Evolutionary conservation across 2,888 invertebrate genomes (phyloP).

Genomic region (Sminthurinus aureus): DNA sequence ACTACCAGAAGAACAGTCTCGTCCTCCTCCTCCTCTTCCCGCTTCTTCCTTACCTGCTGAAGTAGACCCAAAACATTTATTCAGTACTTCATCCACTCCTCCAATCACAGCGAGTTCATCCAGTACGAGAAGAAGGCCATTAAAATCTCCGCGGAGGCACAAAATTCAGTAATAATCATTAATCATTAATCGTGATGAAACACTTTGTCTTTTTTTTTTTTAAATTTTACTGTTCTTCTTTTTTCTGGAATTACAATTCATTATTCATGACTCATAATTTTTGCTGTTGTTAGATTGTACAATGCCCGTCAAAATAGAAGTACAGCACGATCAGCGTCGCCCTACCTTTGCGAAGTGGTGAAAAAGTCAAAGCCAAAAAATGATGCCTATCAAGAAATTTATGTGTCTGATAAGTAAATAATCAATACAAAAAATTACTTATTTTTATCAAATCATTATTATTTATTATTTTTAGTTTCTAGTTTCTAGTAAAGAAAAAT

Average conservation of each 20-base stretch:
- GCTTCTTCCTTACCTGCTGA: not conserved
- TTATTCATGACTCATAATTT: not conserved
- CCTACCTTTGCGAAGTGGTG: slow-evolving; percentile 14
- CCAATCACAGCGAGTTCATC: not conserved
- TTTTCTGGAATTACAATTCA: too few species aligned
- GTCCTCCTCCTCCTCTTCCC: not conserved
- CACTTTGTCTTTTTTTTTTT: not conserved
- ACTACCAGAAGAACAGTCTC: not conserved
- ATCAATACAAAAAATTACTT: not conserved
- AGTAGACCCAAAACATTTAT: not conserved
- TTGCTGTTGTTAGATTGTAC: not conserved
- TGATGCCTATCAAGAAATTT: slow-evolving; percentile 7
- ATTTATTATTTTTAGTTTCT: too few species aligned
- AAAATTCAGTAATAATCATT: not conserved
- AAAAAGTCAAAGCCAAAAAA: not conserved
- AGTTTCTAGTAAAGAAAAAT: too few species aligned
- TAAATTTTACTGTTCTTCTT: not conserved
- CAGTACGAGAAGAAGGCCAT: not conserved
- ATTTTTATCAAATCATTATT: too few species aligned
- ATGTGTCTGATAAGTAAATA: slow-evolving; percentile 4
- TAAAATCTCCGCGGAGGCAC: not conserved
- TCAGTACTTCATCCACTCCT: not conserved
- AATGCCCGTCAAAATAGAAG: not conserved
- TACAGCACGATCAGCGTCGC: not conserved
- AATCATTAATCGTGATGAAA: not conserved